Evolutionary conservation across 1,140 invertebrate species (phyloP).

Genomic region (Sycophaga agraensis): DNA sequence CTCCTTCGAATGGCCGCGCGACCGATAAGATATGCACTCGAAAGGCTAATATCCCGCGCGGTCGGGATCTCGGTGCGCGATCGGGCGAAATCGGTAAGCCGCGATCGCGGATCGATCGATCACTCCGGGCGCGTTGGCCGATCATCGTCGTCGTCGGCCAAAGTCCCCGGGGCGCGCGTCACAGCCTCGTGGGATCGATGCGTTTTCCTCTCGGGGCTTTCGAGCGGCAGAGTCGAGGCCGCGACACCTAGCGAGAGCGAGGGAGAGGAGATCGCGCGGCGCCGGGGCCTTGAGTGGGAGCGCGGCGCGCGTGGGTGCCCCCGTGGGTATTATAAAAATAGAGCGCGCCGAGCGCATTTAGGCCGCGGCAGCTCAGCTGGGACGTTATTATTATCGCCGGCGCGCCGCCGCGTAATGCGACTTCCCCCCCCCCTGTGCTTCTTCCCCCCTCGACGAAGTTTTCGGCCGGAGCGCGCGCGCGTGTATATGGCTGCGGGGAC

Average conservation of each 20-base stretch:
- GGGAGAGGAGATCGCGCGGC: background rate
- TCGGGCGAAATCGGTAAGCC: too few relatives aligned
- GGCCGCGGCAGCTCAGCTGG: background rate
- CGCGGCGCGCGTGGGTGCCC: background rate
- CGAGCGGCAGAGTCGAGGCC: too few relatives aligned
- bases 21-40: too few relatives aligned
- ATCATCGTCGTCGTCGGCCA: too few relatives aligned
- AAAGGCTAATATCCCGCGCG: too few relatives aligned
- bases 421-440: background rate
- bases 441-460: background rate
- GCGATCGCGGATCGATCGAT: too few relatives aligned
- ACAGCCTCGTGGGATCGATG: background rate
- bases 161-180: background rate
- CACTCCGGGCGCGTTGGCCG: background rate
- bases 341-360: conserved; percentile 7
- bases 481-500: too few relatives aligned
- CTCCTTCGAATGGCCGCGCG: too few relatives aligned
- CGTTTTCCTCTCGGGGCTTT: too few relatives aligned
- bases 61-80: too few relatives aligned
- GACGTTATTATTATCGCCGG: background rate
- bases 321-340: conserved; percentile 24
- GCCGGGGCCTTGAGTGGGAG: conserved; percentile 12
- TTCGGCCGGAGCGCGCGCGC: too few relatives aligned
- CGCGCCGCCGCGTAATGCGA: background rate
- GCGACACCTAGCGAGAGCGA: background rate